Evolutionary conservation across 2,888 invertebrate genomes (phyloP), one percentile per base, ranked within the genome.

Genomic region (Dermolepida albohirtum): DNA sequence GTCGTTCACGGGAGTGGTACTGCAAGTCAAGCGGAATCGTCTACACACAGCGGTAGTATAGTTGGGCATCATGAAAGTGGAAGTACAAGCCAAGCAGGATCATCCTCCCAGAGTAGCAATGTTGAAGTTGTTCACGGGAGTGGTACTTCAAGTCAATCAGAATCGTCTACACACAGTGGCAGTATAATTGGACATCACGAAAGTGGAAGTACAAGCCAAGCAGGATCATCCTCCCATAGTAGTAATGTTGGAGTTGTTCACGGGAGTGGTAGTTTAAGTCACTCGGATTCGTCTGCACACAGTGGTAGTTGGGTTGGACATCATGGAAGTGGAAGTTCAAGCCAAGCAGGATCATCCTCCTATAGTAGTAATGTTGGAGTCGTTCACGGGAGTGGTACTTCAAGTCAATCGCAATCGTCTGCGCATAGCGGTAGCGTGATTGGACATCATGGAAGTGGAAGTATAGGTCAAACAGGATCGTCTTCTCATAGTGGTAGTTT

Each of bases 11-110:
- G 29, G 1, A 59, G 59, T 10, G 50, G 50, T 11, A 50, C 27
- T 17, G 27, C 59, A 6, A 59, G 57, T 12, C 12, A 59, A n/a
- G 22, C 50, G 14, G 27, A n/a, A 17, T 50, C 50, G 4, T 50
- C 50, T 17, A 27, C 50, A 11, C 17, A 17, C 27, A 27, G 27
- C 11, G 22, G 22, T 17, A 17, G n/a, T 22, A 7, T 16, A 10
- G 44, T 12, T 16, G 59, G 10, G 11, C 27, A 44, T 39, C 16
- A 39, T 8, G 44, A 16, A 27, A 47, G 47, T 14, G 16, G 47
- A 2, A 47, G 47, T 10, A 1, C 16, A 14, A 47, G 47, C 14
- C 47, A 47, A n/a, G 47, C 47, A 8, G 47, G 16, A 1, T 47
- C 47, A 0, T 47, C 47, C 7, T 14, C 47, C 4, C 47, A 47